Percentiles rank a stretch among this genome's conserved stretches.
phyloP scores from a whole-genome alignment of 2,113 vertebrate species.

The Fulica atra region DNA sequence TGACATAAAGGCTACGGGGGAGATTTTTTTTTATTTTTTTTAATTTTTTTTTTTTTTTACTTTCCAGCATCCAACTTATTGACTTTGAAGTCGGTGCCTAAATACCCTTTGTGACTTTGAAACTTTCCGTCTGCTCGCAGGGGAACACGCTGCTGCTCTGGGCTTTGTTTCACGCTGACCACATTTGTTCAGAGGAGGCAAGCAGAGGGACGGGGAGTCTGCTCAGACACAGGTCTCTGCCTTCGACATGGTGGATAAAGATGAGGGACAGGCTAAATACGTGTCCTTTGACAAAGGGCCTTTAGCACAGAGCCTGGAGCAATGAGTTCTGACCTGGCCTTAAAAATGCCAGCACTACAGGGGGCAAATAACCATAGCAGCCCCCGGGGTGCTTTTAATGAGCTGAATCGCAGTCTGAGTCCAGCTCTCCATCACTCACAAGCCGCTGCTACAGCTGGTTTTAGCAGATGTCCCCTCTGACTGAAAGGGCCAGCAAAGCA shows the following conservation, averaged over 20 bases:
- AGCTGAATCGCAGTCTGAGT: slow-evolving; percentile 25
- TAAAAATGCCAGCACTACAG: slow-evolving; percentile 59
- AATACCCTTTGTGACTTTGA: slow-evolving; percentile 71
- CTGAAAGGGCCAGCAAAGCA: not conserved
- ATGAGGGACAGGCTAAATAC: slow-evolving; percentile 50
- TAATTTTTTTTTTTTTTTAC: slow-evolving; percentile 55
- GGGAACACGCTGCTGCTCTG: slow-evolving; percentile 48
- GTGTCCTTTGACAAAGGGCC: slow-evolving; percentile 32
- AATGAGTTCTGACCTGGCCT: slow-evolving; percentile 57
- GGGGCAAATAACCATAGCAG: slow-evolving; percentile 62
- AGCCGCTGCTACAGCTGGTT: slow-evolving; percentile 28
- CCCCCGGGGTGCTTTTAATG: slow-evolving; percentile 58
- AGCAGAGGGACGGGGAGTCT: not conserved
- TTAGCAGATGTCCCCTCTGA: slow-evolving; percentile 18
- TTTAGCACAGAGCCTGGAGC: slow-evolving; percentile 31
- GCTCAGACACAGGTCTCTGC: slow-evolving; percentile 41
- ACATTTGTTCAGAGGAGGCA: slow-evolving; percentile 49
- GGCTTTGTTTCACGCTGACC: slow-evolving; percentile 61
- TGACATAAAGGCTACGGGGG: slow-evolving; percentile 66
- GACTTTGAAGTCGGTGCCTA: slow-evolving; percentile 70
- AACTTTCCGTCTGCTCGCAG: slow-evolving; percentile 55
- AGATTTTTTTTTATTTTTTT: slow-evolving; percentile 58
- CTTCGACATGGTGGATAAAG: slow-evolving; percentile 57
- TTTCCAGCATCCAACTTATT: slow-evolving; percentile 63
- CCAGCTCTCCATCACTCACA: slow-evolving; percentile 31